These are phyloP conservation scores for Brachionus koreanus DNA, from an alignment of 1,140 invertebrate species.

Conservation along the genomic window DNA sequence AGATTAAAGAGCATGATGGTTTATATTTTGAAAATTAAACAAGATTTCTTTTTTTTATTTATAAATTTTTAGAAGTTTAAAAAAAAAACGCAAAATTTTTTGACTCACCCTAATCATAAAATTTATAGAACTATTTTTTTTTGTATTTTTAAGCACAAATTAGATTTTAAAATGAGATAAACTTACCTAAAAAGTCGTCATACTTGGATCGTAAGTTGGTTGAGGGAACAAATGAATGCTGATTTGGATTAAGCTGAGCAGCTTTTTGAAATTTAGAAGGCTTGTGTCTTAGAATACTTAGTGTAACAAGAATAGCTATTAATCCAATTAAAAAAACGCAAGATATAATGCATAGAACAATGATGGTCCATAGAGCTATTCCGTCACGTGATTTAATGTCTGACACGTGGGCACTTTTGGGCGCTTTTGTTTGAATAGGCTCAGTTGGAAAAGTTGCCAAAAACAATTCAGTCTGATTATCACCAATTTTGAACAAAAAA, in stretches of 20 bases:
- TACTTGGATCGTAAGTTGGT: not conserved
- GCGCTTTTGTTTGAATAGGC: not conserved
- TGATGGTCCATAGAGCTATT: constrained; percentile 1
- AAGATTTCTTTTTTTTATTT: too few species aligned
- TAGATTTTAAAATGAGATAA: not conserved
- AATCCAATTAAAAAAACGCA: not conserved
- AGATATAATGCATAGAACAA: not conserved
- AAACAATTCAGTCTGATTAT: constrained; percentile 12
- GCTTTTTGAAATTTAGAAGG: constrained; percentile 37
- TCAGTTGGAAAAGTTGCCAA: not conserved
- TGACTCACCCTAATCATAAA: too few species aligned
- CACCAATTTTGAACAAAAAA: constrained; percentile 23
- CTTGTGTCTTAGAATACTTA: not conserved
- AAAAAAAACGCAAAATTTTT: too few species aligned
- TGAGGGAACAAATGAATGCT: not conserved
- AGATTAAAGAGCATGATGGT: too few species aligned
- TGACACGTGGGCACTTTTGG: not conserved
- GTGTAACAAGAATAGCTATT: not conserved
- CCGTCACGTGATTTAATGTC: not conserved
- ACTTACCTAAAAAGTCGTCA: constrained; percentile 15
- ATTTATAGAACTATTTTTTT: not conserved
- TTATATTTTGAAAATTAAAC: too few species aligned
- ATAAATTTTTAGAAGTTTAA: too few species aligned
- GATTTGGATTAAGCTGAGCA: not conserved
- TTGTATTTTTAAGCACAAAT: not conserved